Evolutionary conservation across 2,888 invertebrate species (phyloP).

Genomic region (Drosophila flavopinicola): DNA sequence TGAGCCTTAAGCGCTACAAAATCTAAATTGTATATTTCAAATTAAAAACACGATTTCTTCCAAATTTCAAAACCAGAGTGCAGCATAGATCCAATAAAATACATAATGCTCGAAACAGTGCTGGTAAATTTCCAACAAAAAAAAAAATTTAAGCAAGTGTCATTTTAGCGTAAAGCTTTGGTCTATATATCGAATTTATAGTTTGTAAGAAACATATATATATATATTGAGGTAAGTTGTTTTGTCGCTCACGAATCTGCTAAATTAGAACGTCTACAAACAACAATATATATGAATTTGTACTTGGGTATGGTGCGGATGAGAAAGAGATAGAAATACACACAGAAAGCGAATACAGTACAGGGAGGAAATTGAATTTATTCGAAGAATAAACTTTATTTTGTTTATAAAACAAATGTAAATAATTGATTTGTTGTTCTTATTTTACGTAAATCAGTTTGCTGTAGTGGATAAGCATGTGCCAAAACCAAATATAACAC

Average conservation of each 20-base stretch:
- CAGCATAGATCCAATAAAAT: no score
- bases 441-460: slow-evolving; percentile 20
- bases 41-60: no score
- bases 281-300: slow-evolving; percentile 1
- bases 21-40: no score
- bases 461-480: no score
- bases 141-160: background rate
- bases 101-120: no score
- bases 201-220: background rate
- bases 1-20: no score
- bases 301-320: slow-evolving; percentile 1
- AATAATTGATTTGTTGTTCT: slow-evolving; percentile 41
- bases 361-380: slow-evolving; percentile 34
- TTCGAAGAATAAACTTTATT: slow-evolving; percentile 68
- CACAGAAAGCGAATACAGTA: background rate
- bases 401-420: slow-evolving; percentile 35
- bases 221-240: background rate
- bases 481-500: no score
- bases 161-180: background rate
- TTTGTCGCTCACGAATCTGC: background rate
- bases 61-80: no score
- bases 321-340: background rate
- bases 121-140: no score
- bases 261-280: background rate
- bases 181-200: slow-evolving; percentile 8